phyloP scores from a whole-genome alignment of 1,140 invertebrate species.

The Dermatophagoides farinae region DNA sequence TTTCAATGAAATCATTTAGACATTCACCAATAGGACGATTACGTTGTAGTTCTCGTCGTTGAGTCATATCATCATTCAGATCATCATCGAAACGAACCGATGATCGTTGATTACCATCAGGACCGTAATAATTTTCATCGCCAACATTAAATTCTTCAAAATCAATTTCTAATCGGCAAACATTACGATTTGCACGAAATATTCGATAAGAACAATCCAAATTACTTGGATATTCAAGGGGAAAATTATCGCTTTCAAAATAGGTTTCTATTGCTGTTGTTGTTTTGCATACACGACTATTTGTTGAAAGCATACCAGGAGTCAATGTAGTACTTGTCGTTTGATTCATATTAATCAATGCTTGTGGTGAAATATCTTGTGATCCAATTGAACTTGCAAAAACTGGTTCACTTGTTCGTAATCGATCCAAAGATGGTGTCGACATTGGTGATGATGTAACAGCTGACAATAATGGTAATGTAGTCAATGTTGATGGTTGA shows the following conservation, averaged over 20 bases:
- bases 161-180: constrained; percentile 19
- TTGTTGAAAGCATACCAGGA: background rate
- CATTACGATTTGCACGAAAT: background rate
- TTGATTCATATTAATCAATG: background rate
- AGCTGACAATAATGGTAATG: too few relatives aligned
- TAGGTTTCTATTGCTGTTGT: background rate
- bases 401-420: too few relatives aligned
- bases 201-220: constrained; percentile 18
- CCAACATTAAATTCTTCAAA: constrained; percentile 20
- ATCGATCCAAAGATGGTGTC: too few relatives aligned
- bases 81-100: too few relatives aligned
- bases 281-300: constrained; percentile 7
- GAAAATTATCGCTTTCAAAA: constrained; percentile 18
- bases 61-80: too few relatives aligned
- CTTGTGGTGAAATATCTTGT: background rate
- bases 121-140: constrained; percentile 7
- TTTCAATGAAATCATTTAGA: constrained; percentile 18
- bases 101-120: background rate
- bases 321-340: background rate
- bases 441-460: too few relatives aligned
- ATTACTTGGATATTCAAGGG: constrained; percentile 14
- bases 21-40: constrained; percentile 4
- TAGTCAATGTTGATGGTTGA: too few relatives aligned
- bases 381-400: too few relatives aligned
- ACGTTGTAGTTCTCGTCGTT: too few relatives aligned